Percentiles rank a stretch among this genome's conserved stretches.
Conservation (phyloP, 1,140 invertebrate genomes). For the Plutomurus gul region DNA sequence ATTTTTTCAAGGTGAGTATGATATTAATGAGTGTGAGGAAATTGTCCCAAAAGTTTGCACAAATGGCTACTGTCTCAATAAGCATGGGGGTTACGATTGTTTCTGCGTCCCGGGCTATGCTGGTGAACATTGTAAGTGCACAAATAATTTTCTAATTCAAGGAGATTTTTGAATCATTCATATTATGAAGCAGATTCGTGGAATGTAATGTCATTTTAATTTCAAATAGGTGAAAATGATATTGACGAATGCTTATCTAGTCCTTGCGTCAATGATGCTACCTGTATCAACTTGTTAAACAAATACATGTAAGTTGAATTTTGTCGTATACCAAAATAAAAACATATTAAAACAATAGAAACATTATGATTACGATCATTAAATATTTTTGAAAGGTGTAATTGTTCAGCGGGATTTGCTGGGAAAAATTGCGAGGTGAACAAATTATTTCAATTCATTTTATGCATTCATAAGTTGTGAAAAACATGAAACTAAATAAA, state of each 20-base stretch:
- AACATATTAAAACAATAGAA: no score
- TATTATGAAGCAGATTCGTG: no score
- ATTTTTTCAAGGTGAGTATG: neutral
- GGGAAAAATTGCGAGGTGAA: no score
- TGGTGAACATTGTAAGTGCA: conserved; percentile 77
- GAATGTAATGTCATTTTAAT: no score
- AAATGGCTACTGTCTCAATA: neutral
- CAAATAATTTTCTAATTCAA: conserved; percentile 82
- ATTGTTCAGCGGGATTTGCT: no score
- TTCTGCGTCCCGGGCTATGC: conserved; percentile 62
- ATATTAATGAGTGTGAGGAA: neutral
- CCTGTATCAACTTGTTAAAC: conserved; percentile 83
- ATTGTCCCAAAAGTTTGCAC: neutral
- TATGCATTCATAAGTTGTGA: neutral
- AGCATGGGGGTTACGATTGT: conserved; percentile 6
- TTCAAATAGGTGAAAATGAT: no score
- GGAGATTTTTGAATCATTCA: no score
- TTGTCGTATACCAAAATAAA: no score
- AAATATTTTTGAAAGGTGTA: no score
- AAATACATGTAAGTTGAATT: conserved; percentile 59
- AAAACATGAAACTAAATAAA: neutral
- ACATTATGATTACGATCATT: no score
- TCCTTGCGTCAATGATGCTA: conserved; percentile 86
- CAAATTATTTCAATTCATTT: no score
- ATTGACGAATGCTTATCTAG: conserved; percentile 64